phyloP scores from a whole-genome alignment of 2,113 vertebrate genomes.

The Otocyon megalotis region DNA sequence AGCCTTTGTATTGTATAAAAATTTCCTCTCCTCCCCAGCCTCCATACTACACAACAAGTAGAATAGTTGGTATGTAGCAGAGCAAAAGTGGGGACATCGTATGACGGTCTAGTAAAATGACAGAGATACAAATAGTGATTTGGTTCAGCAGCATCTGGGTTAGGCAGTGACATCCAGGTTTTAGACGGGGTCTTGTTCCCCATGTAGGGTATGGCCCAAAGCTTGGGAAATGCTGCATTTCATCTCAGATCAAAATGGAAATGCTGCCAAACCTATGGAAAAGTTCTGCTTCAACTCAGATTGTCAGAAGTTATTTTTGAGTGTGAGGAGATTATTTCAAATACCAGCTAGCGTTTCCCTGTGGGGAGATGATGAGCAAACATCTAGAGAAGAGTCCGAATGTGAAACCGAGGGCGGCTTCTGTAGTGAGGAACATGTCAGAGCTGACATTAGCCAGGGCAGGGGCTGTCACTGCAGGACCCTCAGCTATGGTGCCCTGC shows the following conservation, averaged over 20 bases:
- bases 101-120: not conserved
- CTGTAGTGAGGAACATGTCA: not conserved
- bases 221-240: not conserved
- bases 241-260: slow-evolving; percentile 42
- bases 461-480: not conserved
- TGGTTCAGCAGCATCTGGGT: not conserved
- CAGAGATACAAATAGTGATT: not conserved
- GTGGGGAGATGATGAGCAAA: slow-evolving; percentile 15
- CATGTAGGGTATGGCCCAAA: not conserved
- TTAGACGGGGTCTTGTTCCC: slow-evolving; percentile 10
- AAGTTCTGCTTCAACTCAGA: slow-evolving; percentile 40
- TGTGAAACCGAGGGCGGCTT: slow-evolving; percentile 62
- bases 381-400: slow-evolving; percentile 18
- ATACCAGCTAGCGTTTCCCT: slow-evolving; percentile 50
- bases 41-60: not conserved
- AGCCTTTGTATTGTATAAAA: not conserved
- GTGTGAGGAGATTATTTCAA: slow-evolving; percentile 56
- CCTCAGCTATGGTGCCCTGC: not conserved
- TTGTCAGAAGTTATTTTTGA: slow-evolving; percentile 66
- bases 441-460: slow-evolving; percentile 66
- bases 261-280: slow-evolving; percentile 38
- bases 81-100: not conserved
- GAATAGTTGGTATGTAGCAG: not conserved
- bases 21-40: not conserved
- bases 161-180: not conserved